phyloP scores from a whole-genome alignment of 2,888 invertebrate genomes.

The Limnephilus lunatus region DNA sequence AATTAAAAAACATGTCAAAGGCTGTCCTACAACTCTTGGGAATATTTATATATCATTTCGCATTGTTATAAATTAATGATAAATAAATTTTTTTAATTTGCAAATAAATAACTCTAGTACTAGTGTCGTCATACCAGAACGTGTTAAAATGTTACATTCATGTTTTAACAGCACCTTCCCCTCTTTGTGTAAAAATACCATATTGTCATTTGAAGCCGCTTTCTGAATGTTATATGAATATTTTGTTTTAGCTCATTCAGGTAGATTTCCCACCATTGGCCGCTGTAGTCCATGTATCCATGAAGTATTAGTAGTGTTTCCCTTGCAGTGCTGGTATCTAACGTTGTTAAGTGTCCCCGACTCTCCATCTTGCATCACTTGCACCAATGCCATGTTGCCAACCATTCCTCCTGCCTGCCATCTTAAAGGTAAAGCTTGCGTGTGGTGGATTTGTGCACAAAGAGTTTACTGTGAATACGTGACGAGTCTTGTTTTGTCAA shows the following conservation, averaged over 20 bases:
- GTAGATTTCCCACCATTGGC: slow-evolving; percentile 32
- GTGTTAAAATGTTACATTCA: too few species aligned
- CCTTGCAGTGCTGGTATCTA: background rate
- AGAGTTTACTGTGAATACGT: background rate
- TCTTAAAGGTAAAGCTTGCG: slow-evolving; percentile 38
- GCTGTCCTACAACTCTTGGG: too few species aligned
- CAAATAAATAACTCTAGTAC: too few species aligned
- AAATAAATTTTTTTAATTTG: too few species aligned
- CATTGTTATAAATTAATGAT: too few species aligned
- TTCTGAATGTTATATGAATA: slow-evolving; percentile 7
- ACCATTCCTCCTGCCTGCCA: background rate
- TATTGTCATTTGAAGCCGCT: background rate
- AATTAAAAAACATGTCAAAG: too few species aligned
- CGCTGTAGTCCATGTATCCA: background rate
- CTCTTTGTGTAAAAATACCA: background rate
- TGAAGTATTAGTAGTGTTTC: slow-evolving; percentile 7
- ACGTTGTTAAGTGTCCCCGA: background rate
- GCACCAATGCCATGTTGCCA: slow-evolving; percentile 2
- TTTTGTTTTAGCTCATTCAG: slow-evolving; percentile 44
- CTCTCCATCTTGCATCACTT: background rate
- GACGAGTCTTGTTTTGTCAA: slow-evolving; percentile 21
- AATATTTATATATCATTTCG: too few species aligned
- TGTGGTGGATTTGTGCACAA: slow-evolving; percentile 15
- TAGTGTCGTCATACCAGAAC: too few species aligned
- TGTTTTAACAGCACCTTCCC: background rate